Conservation (phyloP, 1,140 invertebrate genomes). For the Diuraphis noxia region DNA sequence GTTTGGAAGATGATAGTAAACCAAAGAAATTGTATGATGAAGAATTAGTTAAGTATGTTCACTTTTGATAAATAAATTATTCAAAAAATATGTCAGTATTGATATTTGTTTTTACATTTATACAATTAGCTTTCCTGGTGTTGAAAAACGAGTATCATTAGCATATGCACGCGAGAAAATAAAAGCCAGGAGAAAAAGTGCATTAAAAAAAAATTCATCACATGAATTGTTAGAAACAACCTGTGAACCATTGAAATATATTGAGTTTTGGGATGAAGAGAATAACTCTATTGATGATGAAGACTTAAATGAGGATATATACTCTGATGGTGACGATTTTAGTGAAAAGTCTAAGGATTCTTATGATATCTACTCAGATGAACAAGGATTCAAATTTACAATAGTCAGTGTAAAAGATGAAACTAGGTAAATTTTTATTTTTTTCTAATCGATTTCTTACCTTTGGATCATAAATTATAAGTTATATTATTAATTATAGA, state of each 20-base stretch:
- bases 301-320: neutral
- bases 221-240: neutral
- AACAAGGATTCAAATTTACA: slow-evolving; percentile 27
- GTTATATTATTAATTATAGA: neutral
- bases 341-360: neutral
- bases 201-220: slow-evolving; percentile 27
- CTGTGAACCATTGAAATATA: slow-evolving; percentile 45
- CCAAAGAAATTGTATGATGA: slow-evolving; percentile 48
- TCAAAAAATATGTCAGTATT: neutral
- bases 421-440: neutral
- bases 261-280: slow-evolving; percentile 17
- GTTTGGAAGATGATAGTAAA: slow-evolving; percentile 38
- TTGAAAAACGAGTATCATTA: slow-evolving; percentile 34
- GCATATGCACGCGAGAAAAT: slow-evolving; percentile 44
- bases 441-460: neutral
- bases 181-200: slow-evolving; percentile 44
- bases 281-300: neutral
- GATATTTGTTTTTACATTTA: neutral
- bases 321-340: neutral
- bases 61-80: neutral
- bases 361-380: slow-evolving; percentile 20
- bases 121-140: slow-evolving; percentile 36
- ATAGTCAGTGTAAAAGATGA: slow-evolving; percentile 35
- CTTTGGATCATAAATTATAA: neutral
- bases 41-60: slow-evolving; percentile 44